Evolutionary conservation across 1,140 invertebrate species (phyloP).

Genomic region (Dendroctonus ponderosae): DNA sequence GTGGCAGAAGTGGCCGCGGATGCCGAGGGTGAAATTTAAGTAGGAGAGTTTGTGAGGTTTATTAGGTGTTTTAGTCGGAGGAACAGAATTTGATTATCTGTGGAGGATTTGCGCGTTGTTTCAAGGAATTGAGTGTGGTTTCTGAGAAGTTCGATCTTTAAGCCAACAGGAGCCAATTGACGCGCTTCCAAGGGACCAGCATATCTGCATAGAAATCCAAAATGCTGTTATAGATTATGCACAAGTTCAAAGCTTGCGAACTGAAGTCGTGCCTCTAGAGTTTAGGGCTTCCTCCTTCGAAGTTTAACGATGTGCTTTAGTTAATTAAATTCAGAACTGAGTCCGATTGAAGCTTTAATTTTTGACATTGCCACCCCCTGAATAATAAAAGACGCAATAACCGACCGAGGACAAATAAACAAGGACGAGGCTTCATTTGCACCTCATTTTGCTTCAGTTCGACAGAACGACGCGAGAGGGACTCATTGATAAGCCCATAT

Average conservation of each 20-base stretch:
- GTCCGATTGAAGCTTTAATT: conserved; percentile 28
- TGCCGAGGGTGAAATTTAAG: conserved; percentile 26
- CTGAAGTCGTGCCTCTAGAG: too few relatives aligned
- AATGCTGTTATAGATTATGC: too few relatives aligned
- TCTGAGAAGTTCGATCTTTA: too few relatives aligned
- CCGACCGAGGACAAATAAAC: conserved; percentile 33
- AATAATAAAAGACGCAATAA: conserved; percentile 35
- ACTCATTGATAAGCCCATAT: conserved; percentile 39
- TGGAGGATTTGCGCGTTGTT: not conserved
- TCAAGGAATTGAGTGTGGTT: conserved; percentile 7
- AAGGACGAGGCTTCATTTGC: conserved; percentile 33
- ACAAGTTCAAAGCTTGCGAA: too few relatives aligned
- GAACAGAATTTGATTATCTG: conserved; percentile 1
- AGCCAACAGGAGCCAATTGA: too few relatives aligned
- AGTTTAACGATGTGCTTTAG: conserved; percentile 4
- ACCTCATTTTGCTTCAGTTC: conserved; percentile 35
- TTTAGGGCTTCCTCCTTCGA: not conserved
- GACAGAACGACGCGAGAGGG: conserved; percentile 32
- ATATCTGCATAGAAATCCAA: too few relatives aligned
- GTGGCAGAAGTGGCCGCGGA: conserved; percentile 22
- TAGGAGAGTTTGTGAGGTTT: conserved; percentile 8
- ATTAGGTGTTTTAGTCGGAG: conserved; percentile 10
- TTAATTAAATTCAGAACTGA: conserved; percentile 15
- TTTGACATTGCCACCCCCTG: conserved; percentile 23
- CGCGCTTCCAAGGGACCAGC: too few relatives aligned